A percentile compares a stretch with the other conserved stretches of the same genome.
Evolutionary conservation across 2,797 vertebrate genomes (phyloP).

Genomic region (Setipinna tenuifilis): DNA sequence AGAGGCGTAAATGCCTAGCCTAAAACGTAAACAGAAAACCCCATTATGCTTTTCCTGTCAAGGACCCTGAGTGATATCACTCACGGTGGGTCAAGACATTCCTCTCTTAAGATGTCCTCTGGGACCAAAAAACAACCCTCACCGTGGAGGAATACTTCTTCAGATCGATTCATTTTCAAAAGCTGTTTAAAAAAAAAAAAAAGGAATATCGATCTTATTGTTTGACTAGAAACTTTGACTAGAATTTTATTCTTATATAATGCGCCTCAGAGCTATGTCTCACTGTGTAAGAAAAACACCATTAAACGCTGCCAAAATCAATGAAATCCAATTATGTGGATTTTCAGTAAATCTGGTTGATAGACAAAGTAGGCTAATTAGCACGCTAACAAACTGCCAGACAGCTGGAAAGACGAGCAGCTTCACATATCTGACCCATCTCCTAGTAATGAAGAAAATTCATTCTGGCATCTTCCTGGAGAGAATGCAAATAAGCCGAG

Average conservation of each 20-base stretch:
- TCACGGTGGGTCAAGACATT: conserved; percentile 72
- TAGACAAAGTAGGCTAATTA: conserved; percentile 24
- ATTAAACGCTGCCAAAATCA: conserved; percentile 13
- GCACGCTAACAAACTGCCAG: conserved; percentile 25
- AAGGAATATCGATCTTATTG: not conserved
- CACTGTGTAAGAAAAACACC: conserved; percentile 11
- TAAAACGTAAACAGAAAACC: conserved; percentile 54
- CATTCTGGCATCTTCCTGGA: conserved; percentile 17
- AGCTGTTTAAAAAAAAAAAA: not conserved
- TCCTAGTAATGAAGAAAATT: conserved; percentile 18
- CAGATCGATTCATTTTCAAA: not conserved
- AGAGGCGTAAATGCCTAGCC: conserved; percentile 44
- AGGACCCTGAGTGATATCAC: conserved; percentile 68
- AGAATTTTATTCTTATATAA: not conserved
- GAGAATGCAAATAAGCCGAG: not conserved
- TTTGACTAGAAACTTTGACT: not conserved
- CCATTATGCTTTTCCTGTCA: conserved; percentile 53
- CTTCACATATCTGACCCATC: conserved; percentile 10
- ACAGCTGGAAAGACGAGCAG: not conserved
- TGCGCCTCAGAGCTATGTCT: not conserved
- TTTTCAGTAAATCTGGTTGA: conserved; percentile 7
- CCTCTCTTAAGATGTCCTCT: conserved; percentile 65
- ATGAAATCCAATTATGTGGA: conserved; percentile 25
- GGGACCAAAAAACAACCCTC: conserved; percentile 53
- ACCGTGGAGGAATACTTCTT: not conserved